phyloP scores from a whole-genome alignment of 2,888 invertebrate genomes.

The Liodrosophila aerea region DNA sequence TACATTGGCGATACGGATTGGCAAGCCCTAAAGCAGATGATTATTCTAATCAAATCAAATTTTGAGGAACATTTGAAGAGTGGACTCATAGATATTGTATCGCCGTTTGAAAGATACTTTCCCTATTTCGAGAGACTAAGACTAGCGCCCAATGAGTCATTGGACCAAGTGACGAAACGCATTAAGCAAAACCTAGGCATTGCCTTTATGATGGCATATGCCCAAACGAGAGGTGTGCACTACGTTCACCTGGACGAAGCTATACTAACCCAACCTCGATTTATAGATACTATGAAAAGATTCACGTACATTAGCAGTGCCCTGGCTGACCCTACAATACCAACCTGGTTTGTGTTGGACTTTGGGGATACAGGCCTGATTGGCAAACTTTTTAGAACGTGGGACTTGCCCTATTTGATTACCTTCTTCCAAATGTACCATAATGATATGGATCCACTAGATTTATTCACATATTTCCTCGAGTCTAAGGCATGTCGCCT shows the following conservation, averaged over 20 bases:
- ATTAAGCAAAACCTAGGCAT: constrained; percentile 95
- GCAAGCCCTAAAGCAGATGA: constrained; percentile 88
- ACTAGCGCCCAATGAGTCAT: constrained; percentile 73
- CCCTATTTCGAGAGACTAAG: constrained; percentile 94
- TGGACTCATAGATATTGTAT: constrained; percentile 94
- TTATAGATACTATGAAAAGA: constrained; percentile 91
- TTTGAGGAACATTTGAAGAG: constrained; percentile 88
- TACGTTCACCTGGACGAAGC: constrained; percentile 97
- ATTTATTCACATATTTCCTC: constrained; percentile 93
- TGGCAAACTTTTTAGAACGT: constrained; percentile 93
- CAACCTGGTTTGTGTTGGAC: constrained; percentile 93
- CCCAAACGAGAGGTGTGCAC: constrained; percentile 90
- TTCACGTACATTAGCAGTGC: constrained; percentile 90
- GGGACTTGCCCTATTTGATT: constrained; percentile 92
- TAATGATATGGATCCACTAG: constrained; percentile 97
- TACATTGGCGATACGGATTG: constrained; percentile 93
- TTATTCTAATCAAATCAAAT: constrained; percentile 88
- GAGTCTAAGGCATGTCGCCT: constrained; percentile 91
- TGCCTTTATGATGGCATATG: constrained; percentile 96
- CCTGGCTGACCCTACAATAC: constrained; percentile 82
- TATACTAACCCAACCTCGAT: constrained; percentile 92
- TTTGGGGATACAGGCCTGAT: constrained; percentile 97
- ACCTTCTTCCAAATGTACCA: constrained; percentile 97
- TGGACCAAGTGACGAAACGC: too few relatives aligned
- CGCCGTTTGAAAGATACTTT: constrained; percentile 92